phyloP scores from a whole-genome alignment of 37 sponge, comb jelly and placozoan species.

The Theonella swinhoei region DNA sequence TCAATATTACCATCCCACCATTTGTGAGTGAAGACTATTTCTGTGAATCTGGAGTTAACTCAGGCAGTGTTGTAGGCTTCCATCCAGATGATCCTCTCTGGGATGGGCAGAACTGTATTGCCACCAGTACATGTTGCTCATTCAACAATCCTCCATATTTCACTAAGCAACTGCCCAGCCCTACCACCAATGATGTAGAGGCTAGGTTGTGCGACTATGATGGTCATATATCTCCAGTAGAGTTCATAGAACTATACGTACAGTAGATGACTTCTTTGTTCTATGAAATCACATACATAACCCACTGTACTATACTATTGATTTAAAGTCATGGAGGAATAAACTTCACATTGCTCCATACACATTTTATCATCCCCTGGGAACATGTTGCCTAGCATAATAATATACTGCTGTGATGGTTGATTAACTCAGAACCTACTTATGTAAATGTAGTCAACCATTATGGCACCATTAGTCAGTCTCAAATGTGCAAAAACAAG shows the following conservation, averaged over 20 bases:
- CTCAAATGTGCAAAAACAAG: no score
- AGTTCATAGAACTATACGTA: not conserved
- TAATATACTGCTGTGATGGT: no score
- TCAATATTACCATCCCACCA: not conserved
- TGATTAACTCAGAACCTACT: no score
- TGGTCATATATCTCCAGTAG: not conserved
- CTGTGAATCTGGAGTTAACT: not conserved
- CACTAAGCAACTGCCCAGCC: not conserved
- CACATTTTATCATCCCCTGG: no score
- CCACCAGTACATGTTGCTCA: not conserved
- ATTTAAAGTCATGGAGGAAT: no score
- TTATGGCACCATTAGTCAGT: no score
- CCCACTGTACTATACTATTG: no score
- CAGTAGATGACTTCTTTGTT: no score
- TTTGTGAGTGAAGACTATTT: not conserved
- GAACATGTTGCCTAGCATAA: no score
- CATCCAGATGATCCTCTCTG: not conserved
- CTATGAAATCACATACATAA: no score
- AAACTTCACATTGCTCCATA: no score
- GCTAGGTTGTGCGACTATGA: not conserved
- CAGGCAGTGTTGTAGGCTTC: not conserved
- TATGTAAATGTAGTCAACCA: no score
- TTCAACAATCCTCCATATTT: not conserved
- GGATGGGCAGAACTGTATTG: not conserved
- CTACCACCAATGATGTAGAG: not conserved